A percentile compares a stretch with the other conserved stretches of the same genome.
phyloP scores from a whole-genome alignment of 2,113 vertebrate species.

The Ramphastos sulfuratus region DNA sequence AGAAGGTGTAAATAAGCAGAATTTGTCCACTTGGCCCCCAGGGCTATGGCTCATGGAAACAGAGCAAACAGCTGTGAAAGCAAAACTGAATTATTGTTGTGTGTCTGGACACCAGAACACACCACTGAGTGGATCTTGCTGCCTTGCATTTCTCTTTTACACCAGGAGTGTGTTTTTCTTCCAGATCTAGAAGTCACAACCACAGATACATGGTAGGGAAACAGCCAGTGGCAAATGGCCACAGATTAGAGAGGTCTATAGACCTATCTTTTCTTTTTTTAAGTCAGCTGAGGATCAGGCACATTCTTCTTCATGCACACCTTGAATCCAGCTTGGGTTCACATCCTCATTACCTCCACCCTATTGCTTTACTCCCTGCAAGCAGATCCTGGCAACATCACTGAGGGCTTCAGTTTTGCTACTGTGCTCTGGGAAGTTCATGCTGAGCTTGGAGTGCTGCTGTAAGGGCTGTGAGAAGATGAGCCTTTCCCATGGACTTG shows the following conservation, averaged over 20 bases:
- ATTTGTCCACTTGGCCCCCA: not conserved
- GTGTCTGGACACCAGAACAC: not conserved
- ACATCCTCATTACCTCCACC: not conserved
- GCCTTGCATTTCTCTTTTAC: not conserved
- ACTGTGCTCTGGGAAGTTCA: slow-evolving; percentile 1
- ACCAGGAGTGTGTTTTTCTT: not conserved
- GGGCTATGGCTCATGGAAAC: not conserved
- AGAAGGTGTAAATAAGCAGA: not conserved
- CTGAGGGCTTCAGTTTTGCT: not conserved
- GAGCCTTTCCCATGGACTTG: slow-evolving; percentile 53
- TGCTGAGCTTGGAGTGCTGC: not conserved
- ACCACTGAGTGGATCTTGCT: not conserved
- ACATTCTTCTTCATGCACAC: not conserved
- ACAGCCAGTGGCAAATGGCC: not conserved
- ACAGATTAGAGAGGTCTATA: not conserved
- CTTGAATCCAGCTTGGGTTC: not conserved
- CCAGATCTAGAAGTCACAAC: not conserved
- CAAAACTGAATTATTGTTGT: not conserved
- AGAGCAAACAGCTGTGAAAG: not conserved
- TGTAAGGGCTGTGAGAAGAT: slow-evolving; percentile 47
- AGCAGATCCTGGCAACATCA: not conserved
- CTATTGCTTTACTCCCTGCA: not conserved
- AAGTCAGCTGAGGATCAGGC: not conserved
- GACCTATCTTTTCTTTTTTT: not conserved
- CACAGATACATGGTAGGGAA: not conserved